Evolutionary conservation across 2,113 vertebrate species (phyloP).

Genomic region (Xyrauchen texanus): DNA sequence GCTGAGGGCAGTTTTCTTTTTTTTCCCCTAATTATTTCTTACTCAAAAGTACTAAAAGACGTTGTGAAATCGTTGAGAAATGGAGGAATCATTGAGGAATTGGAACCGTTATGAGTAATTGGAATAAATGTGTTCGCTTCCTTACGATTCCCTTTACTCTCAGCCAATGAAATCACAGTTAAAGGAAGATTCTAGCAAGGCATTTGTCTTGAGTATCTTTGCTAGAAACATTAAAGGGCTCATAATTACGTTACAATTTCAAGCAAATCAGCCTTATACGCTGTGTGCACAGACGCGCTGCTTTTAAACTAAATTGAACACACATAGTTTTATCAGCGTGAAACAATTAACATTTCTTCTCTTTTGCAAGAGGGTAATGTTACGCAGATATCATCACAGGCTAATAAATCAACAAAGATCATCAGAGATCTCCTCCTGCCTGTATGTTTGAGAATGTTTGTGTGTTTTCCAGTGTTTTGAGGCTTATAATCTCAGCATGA

Average conservation of each 20-base stretch:
- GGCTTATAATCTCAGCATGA: slow-evolving; percentile 38
- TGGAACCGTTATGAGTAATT: too few relatives aligned
- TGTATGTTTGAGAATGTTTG: slow-evolving; percentile 11
- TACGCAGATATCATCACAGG: slow-evolving; percentile 5
- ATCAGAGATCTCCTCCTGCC: background rate
- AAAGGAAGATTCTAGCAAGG: background rate
- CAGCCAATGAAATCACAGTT: background rate
- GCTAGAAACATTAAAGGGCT: slow-evolving; percentile 16
- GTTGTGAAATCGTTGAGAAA: too few relatives aligned
- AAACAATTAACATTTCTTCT: slow-evolving; percentile 28
- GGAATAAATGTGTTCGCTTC: too few relatives aligned
- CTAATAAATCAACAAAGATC: slow-evolving; percentile 21
- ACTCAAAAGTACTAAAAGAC: too few relatives aligned
- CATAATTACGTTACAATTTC: slow-evolving; percentile 35
- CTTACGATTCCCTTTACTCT: background rate
- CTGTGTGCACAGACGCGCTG: slow-evolving; percentile 20
- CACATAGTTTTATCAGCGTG: slow-evolving; percentile 28
- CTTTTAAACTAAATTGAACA: slow-evolving; percentile 35
- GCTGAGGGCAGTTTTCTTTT: too few relatives aligned
- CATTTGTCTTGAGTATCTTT: background rate
- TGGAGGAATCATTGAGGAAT: too few relatives aligned
- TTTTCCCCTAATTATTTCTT: too few relatives aligned
- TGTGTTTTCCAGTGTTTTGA: slow-evolving; percentile 21
- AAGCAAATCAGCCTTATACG: slow-evolving; percentile 26
- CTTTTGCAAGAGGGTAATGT: slow-evolving; percentile 12